These are phyloP conservation scores for Clusia tigrina DNA, from an alignment of 2,888 invertebrate species.

Conservation along the genomic window DNA sequence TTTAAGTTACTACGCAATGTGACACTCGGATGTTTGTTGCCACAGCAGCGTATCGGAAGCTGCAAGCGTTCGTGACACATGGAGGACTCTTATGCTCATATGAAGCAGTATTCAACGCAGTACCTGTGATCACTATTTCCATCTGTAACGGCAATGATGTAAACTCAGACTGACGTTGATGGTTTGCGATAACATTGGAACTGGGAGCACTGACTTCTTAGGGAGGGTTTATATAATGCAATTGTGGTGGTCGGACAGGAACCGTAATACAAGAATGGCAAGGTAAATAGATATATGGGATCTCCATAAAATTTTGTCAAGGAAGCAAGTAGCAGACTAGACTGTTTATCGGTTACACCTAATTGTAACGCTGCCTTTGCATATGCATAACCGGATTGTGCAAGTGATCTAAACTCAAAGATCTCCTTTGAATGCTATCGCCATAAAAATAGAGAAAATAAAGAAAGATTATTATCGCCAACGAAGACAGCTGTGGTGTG, in stretches of 20 bases:
- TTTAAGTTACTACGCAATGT: slow-evolving; percentile 79
- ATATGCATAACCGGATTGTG: no score
- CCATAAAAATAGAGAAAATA: no score
- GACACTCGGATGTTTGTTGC: slow-evolving; percentile 69
- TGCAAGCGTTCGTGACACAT: slow-evolving; percentile 82
- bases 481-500: no score
- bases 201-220: slow-evolving; percentile 74
- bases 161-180: slow-evolving; percentile 78
- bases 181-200: slow-evolving; percentile 79
- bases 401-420: no score
- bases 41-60: slow-evolving; percentile 72
- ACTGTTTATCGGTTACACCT: no score
- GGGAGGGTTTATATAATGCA: slow-evolving; percentile 72
- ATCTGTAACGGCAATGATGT: slow-evolving; percentile 88
- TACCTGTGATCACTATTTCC: slow-evolving; percentile 81
- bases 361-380: no score
- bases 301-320: slow-evolving; percentile 73
- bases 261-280: slow-evolving; percentile 73
- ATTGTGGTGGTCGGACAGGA: slow-evolving; percentile 77
- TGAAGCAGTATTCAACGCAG: slow-evolving; percentile 84
- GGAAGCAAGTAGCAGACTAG: slow-evolving; percentile 80
- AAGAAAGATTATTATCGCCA: no score
- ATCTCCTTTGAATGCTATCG: no score
- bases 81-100: slow-evolving; percentile 84
- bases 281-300: slow-evolving; percentile 62